These are phyloP conservation scores for Tachysurus fulvidraco DNA, from an alignment of 2,113 vertebrate species.

Conservation along the genomic window DNA sequence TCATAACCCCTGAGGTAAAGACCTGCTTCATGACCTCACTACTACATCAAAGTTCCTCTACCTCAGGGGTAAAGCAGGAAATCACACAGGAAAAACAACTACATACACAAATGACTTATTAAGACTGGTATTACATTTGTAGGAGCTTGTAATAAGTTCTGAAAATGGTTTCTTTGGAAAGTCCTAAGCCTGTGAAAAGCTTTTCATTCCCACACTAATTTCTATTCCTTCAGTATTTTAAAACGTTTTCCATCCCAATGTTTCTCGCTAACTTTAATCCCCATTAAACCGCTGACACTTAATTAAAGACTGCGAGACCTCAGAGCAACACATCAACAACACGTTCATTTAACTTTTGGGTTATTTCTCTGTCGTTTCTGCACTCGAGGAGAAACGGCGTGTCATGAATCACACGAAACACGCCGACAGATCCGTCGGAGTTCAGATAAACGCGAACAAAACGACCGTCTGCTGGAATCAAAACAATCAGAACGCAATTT, in stretches of 20 bases:
- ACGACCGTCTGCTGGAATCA: neutral
- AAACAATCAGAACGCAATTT: neutral
- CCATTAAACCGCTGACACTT: neutral
- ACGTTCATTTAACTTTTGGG: neutral
- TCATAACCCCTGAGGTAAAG: no score
- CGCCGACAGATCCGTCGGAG: neutral
- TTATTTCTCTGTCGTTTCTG: neutral
- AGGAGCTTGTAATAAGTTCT: no score
- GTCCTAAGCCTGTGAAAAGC: neutral
- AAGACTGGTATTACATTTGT: no score
- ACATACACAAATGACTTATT: no score
- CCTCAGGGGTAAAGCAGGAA: no score
- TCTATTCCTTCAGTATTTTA: neutral
- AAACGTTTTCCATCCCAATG: neutral
- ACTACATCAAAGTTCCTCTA: no score
- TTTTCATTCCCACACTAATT: neutral
- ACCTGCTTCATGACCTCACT: no score
- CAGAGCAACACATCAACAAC: neutral
- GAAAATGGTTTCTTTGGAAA: neutral
- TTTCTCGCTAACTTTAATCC: neutral
- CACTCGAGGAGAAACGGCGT: neutral
- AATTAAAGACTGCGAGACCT: neutral
- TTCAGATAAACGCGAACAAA: neutral
- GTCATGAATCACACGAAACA: neutral
- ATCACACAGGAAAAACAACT: no score